These are phyloP conservation scores for Taenioides sp. DNA, from an alignment of 2,797 vertebrate species.

Conservation along the genomic window DNA sequence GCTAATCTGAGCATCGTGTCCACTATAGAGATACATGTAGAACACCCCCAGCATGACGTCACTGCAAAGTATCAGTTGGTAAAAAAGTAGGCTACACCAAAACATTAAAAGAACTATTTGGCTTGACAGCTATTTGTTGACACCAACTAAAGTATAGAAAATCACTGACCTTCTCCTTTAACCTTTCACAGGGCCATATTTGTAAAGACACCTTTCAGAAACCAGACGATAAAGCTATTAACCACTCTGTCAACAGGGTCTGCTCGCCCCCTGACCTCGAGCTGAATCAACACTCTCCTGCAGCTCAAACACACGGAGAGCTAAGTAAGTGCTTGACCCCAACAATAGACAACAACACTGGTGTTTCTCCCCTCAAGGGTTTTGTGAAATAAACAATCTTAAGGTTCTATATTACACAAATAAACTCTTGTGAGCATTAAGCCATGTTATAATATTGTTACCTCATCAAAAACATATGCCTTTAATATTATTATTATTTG, in stretches of 20 bases:
- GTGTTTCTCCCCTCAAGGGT: not conserved
- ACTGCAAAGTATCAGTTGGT: too few relatives aligned
- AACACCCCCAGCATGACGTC: too few relatives aligned
- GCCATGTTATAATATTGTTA: too few relatives aligned
- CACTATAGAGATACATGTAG: too few relatives aligned
- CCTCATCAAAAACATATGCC: too few relatives aligned
- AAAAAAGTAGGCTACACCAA: too few relatives aligned
- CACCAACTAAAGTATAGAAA: not conserved
- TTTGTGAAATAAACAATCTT: not conserved
- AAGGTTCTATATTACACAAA: not conserved
- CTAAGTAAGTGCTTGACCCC: constrained; percentile 10
- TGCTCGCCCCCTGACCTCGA: constrained; percentile 50
- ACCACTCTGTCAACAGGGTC: constrained; percentile 25
- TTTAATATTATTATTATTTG: too few relatives aligned
- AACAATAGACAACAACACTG: not conserved
- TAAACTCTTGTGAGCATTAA: too few relatives aligned
- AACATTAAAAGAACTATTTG: not conserved
- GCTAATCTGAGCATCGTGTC: too few relatives aligned
- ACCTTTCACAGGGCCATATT: constrained; percentile 6
- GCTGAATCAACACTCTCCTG: constrained; percentile 19
- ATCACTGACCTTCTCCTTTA: not conserved
- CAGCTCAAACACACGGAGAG: constrained; percentile 18
- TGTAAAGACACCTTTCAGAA: constrained; percentile 12
- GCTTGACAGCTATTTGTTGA: not conserved
- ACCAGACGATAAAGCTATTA: constrained; percentile 16